phyloP scores from a whole-genome alignment of 1,140 invertebrate genomes.

The Aphis craccivora region DNA sequence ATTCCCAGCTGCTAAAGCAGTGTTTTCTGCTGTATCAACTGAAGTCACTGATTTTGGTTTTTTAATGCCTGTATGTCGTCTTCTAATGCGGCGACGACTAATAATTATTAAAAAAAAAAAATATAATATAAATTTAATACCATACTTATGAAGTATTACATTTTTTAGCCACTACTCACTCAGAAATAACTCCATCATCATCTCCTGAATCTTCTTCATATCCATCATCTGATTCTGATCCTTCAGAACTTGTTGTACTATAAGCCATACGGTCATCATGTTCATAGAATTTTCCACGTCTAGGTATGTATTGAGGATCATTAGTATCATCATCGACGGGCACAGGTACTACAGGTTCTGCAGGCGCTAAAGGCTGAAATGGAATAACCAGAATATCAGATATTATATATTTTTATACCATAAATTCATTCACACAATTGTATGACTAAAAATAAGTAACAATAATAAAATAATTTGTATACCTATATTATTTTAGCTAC shows the following conservation, averaged over 20 bases:
- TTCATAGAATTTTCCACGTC: constrained; percentile 45
- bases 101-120: not conserved
- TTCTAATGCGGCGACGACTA: not conserved
- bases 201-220: not conserved
- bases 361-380: not conserved
- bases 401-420: no score
- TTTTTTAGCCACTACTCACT: not conserved
- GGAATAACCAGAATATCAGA: not conserved
- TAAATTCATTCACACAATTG: no score
- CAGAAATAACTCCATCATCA: not conserved
- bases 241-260: constrained; percentile 45
- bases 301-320: constrained; percentile 53
- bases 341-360: not conserved
- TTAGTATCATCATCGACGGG: constrained; percentile 42
- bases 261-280: constrained; percentile 52
- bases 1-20: not conserved
- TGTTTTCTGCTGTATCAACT: not conserved
- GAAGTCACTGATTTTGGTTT: not conserved
- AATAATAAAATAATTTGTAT: no score
- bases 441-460: no score
- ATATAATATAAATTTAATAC: not conserved
- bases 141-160: not conserved
- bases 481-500: no score
- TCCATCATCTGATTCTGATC: not conserved
- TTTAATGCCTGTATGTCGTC: not conserved